phyloP scores from a whole-genome alignment of 1,140 invertebrate species.

The Eriosoma lanigerum region DNA sequence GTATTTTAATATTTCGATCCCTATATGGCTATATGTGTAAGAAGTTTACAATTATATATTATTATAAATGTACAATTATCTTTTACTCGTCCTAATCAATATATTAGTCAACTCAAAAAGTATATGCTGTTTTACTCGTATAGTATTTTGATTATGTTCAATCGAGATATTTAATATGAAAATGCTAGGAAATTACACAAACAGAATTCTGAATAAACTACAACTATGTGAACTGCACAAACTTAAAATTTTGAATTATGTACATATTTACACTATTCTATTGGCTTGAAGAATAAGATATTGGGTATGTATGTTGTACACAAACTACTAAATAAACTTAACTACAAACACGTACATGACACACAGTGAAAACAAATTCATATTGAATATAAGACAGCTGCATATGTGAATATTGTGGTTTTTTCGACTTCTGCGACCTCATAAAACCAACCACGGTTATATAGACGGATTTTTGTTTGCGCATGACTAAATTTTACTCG shows the following conservation, averaged over 20 bases:
- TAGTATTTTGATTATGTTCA: no score
- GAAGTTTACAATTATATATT: no score
- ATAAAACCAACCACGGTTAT: background rate
- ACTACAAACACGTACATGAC: background rate
- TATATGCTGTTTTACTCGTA: no score
- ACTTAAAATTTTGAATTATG: background rate
- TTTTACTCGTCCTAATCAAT: no score
- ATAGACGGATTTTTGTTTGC: background rate
- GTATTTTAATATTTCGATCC: no score
- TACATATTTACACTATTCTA: background rate
- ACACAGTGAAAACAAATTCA: background rate
- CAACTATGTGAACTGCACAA: no score
- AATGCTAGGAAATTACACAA: background rate
- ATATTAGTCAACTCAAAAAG: background rate
- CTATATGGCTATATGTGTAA: no score
- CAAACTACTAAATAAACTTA: background rate
- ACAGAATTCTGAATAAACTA: conserved; percentile 14
- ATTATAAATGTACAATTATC: no score
- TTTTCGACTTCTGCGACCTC: background rate
- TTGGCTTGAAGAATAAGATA: no score
- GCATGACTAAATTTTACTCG: background rate
- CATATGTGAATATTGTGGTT: background rate
- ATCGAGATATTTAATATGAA: background rate
- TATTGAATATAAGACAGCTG: background rate
- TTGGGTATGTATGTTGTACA: background rate